phyloP scores from a whole-genome alignment of 2,113 vertebrate genomes.

The Ophthalmolycus amberensis region DNA sequence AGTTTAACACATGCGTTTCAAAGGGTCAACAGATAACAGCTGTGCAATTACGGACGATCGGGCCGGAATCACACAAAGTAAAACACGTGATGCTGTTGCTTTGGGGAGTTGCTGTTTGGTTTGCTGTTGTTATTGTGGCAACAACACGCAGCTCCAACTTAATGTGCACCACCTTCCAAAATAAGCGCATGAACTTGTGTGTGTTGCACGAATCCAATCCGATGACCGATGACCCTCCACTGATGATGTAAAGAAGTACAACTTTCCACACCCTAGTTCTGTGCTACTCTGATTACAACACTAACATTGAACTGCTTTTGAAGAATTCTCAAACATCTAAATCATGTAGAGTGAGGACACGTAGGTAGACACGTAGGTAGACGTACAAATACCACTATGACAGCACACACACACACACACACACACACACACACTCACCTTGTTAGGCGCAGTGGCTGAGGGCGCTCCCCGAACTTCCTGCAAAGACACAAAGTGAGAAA shows the following conservation, averaged over 20 bases:
- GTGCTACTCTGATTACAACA: not conserved
- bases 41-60: not conserved
- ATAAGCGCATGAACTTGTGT: not conserved
- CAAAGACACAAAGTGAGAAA: conserved; percentile 70
- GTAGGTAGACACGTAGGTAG: no score
- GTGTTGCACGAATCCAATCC: not conserved
- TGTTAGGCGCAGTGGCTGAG: conserved; percentile 98
- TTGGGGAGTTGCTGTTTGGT: not conserved
- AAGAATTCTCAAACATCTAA: no score
- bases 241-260: not conserved
- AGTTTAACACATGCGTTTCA: conserved; percentile 26
- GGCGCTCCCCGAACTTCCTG: conserved; percentile 99
- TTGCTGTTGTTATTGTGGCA: not conserved
- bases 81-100: not conserved
- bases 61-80: not conserved
- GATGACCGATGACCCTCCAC: not conserved
- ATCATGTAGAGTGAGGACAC: no score
- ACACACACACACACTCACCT: conserved; percentile 84
- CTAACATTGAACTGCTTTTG: no score
- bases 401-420: no score
- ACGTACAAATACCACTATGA: no score
- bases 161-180: not conserved
- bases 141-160: not conserved
- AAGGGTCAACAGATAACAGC: conserved; percentile 26
- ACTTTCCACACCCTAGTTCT: not conserved